Conservation (phyloP, 2,113 vertebrate genomes). For the Cheirogaleus medius region DNA sequence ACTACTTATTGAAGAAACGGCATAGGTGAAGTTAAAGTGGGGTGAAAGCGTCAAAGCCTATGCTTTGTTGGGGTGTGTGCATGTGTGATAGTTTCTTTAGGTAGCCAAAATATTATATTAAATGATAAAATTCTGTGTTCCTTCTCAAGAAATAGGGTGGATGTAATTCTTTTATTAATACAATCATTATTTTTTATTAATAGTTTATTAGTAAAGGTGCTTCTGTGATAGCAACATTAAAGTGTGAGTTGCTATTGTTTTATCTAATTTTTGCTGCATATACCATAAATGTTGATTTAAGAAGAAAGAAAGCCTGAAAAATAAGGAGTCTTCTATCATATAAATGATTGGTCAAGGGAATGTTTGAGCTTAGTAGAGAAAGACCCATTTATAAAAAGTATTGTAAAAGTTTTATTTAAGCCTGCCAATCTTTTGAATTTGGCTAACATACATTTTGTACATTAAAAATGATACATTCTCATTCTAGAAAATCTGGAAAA, state of each 20-base stretch:
- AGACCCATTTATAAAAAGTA: background rate
- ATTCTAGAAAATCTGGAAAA: background rate
- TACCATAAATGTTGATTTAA: constrained; percentile 1
- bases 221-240: background rate
- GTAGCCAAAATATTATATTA: background rate
- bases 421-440: background rate
- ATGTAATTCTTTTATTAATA: background rate
- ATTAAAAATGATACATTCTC: background rate
- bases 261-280: constrained; percentile 13
- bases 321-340: background rate
- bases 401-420: background rate
- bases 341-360: background rate
- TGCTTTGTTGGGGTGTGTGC: background rate
- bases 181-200: background rate
- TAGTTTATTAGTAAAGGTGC: background rate
- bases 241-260: background rate
- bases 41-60: background rate
- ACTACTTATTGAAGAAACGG: background rate
- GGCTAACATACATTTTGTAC: background rate
- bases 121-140: background rate
- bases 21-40: background rate
- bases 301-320: background rate
- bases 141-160: background rate
- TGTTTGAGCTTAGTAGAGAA: background rate
- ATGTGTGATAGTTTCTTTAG: background rate